Evolutionary conservation across 2,797 vertebrate species (phyloP).

Genomic region (Pseudomugil gertrudae): DNA sequence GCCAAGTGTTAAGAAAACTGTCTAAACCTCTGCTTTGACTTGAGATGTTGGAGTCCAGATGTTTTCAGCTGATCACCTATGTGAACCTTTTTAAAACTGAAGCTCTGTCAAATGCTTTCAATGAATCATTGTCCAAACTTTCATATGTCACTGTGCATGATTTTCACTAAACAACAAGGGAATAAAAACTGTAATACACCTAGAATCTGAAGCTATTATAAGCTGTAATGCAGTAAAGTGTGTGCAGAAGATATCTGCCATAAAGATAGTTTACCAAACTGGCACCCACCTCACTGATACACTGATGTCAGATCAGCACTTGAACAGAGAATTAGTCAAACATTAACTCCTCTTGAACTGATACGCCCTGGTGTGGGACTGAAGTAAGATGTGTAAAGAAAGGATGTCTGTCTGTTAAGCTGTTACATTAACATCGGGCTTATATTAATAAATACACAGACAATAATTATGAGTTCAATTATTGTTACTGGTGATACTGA

Average conservation of each 20-base stretch:
- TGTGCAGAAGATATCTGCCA: slow-evolving; percentile 21
- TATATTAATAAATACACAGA: slow-evolving; percentile 16
- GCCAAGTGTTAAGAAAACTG: background rate
- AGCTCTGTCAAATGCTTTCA: background rate
- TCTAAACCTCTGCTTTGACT: background rate
- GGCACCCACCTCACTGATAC: slow-evolving; percentile 10
- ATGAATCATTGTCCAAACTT: background rate
- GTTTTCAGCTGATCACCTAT: background rate
- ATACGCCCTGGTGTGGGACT: background rate
- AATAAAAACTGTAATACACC: background rate
- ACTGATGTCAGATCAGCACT: slow-evolving; percentile 52
- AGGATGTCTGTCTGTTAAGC: background rate
- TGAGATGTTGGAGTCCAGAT: background rate
- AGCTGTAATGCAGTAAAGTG: background rate
- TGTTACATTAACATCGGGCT: background rate
- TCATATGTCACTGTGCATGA: background rate
- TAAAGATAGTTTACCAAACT: slow-evolving; percentile 48
- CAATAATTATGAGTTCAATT: slow-evolving; percentile 35
- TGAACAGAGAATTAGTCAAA: slow-evolving; percentile 40
- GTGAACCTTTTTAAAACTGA: background rate
- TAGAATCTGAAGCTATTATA: background rate
- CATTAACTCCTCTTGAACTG: slow-evolving; percentile 33
- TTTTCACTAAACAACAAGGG: background rate
- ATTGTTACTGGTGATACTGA: slow-evolving; percentile 18
- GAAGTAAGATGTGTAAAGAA: background rate